Conservation (phyloP, 2,888 invertebrate genomes). For the Melinopterus prodromus region DNA sequence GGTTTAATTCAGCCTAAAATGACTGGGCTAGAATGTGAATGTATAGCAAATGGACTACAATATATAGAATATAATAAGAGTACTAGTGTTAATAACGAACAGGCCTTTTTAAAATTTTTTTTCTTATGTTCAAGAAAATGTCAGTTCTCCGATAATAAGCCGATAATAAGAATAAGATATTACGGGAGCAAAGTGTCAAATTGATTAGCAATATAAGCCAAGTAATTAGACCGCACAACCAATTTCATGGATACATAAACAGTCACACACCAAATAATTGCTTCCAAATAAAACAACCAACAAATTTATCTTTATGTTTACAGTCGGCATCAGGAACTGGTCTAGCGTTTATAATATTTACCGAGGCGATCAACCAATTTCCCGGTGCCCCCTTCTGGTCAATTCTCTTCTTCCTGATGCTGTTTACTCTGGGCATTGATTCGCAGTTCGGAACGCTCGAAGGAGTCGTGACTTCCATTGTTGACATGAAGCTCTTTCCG, state of each 20-base stretch:
- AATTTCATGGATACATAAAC: background rate
- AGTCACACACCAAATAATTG: conserved; percentile 5
- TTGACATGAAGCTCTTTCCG: conserved; percentile 94
- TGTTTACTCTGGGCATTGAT: conserved; percentile 95
- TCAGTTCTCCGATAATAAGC: no score
- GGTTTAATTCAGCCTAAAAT: no score
- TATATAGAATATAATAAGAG: no score
- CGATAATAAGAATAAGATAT: no score
- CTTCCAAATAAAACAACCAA: background rate
- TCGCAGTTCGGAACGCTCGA: conserved; percentile 96
- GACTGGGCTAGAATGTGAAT: no score
- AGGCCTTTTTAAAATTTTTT: no score
- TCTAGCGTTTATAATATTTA: conserved; percentile 95
- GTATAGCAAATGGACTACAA: no score
- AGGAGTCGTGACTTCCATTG: conserved; percentile 94
- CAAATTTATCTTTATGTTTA: conserved; percentile 49
- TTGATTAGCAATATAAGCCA: background rate
- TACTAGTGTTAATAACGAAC: no score
- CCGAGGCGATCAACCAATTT: conserved; percentile 97
- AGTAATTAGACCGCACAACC: background rate
- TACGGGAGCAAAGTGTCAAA: no score
- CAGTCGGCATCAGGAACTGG: conserved; percentile 97
- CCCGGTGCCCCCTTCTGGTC: conserved; percentile 97
- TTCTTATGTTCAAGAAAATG: no score
- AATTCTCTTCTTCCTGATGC: conserved; percentile 94